Percentiles rank a stretch among this genome's conserved stretches.
phyloP scores from a whole-genome alignment of 2,888 invertebrate genomes.

The Cephonodes hylas region DNA sequence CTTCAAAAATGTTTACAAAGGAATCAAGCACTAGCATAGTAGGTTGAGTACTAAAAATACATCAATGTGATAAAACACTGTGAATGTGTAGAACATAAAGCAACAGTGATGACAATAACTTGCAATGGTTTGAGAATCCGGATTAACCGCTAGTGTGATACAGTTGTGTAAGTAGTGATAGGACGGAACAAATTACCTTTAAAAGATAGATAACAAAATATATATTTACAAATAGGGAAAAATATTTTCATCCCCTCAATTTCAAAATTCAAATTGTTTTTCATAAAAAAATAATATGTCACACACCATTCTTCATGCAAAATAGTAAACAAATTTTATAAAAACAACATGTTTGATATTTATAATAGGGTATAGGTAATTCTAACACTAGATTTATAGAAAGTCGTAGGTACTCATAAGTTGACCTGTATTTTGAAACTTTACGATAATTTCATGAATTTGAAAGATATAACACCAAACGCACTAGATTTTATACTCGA shows the following conservation, averaged over 20 bases:
- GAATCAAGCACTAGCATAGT: conserved; percentile 65
- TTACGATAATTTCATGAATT: conserved; percentile 18
- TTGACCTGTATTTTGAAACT: conserved; percentile 29
- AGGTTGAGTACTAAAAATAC: conserved; percentile 74
- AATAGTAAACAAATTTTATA: neutral
- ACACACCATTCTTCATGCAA: neutral
- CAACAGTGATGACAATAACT: conserved; percentile 64
- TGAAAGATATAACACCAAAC: neutral
- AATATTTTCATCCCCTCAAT: conserved; percentile 13
- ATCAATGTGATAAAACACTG: conserved; percentile 72
- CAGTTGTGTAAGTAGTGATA: conserved; percentile 30
- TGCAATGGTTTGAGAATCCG: conserved; percentile 61
- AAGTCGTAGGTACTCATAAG: conserved; percentile 37
- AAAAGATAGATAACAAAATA: conserved; percentile 34
- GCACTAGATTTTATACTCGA: conserved; percentile 3
- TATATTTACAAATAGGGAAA: conserved; percentile 21
- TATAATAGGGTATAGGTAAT: conserved; percentile 15
- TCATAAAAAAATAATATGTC: neutral
- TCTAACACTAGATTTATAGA: conserved; percentile 37
- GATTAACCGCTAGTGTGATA: conserved; percentile 55
- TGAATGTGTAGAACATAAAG: conserved; percentile 69
- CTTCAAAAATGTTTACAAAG: conserved; percentile 63
- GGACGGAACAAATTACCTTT: conserved; percentile 20
- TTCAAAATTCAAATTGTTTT: neutral
- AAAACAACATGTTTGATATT: conserved; percentile 1